These are phyloP conservation scores for Euura saliciscinereae DNA, from an alignment of 1,140 invertebrate genomes.

Conservation along the genomic window DNA sequence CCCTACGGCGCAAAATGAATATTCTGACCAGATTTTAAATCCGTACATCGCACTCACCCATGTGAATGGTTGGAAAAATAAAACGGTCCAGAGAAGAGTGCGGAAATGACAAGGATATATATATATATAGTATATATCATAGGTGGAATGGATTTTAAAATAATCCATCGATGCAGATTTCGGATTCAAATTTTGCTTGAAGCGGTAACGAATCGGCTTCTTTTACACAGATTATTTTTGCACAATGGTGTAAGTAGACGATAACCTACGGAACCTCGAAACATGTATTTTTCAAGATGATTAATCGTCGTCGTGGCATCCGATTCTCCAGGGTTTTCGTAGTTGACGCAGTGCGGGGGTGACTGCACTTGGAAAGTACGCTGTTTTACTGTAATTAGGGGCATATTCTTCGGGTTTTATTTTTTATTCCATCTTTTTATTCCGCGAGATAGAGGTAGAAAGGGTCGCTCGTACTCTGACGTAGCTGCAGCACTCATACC, in stretches of 20 bases:
- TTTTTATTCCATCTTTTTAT: neutral
- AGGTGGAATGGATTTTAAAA: no score
- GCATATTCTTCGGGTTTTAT: slow-evolving; percentile 49
- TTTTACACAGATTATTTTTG: no score
- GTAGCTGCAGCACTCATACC: neutral
- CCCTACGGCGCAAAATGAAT: no score
- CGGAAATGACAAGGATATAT: no score
- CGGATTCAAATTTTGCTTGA: no score
- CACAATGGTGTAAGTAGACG: neutral
- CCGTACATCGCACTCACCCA: no score
- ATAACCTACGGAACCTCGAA: slow-evolving; percentile 39
- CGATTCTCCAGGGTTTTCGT: slow-evolving; percentile 32
- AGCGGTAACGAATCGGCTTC: no score
- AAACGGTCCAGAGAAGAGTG: no score
- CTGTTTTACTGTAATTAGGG: slow-evolving; percentile 56
- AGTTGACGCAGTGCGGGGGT: slow-evolving; percentile 45
- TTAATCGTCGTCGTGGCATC: slow-evolving; percentile 40
- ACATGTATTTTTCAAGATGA: slow-evolving; percentile 53
- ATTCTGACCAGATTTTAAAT: no score
- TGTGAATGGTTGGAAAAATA: no score
- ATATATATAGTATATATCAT: no score
- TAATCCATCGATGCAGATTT: no score
- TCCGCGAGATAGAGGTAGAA: slow-evolving; percentile 15
- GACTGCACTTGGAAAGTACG: slow-evolving; percentile 38
- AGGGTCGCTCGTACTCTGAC: neutral